Evolutionary conservation across 53 echinoderm and acorn worm species (phyloP).

Genomic region (Patiria pectinifera): DNA sequence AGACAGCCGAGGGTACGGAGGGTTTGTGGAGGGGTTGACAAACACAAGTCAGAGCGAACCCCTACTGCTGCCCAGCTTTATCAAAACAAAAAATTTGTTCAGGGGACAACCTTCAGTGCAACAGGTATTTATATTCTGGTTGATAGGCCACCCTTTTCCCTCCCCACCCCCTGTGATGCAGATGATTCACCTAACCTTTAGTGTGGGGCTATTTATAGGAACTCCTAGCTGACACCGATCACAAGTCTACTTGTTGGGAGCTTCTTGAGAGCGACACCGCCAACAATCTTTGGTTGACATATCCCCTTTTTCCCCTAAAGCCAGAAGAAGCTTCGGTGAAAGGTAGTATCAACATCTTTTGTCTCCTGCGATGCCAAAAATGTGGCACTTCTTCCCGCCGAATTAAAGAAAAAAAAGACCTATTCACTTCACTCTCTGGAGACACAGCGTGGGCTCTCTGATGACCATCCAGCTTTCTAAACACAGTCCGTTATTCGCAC

Average conservation of each 20-base stretch:
- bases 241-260: neutral
- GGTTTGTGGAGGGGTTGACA: no score
- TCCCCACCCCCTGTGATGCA: neutral
- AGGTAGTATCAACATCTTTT: constrained; percentile 7
- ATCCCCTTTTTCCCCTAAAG: neutral
- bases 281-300: neutral
- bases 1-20: no score
- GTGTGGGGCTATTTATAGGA: neutral
- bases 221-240: neutral
- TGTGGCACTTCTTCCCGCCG: neutral
- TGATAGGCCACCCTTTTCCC: neutral
- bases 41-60: no score
- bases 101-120: neutral
- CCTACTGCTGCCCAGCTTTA: neutral
- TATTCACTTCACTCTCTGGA: neutral
- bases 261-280: neutral
- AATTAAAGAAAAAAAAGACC: neutral
- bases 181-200: neutral
- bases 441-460: neutral
- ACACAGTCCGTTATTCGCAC: constrained; percentile 13
- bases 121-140: neutral
- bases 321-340: neutral
- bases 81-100: neutral
- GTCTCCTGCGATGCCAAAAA: constrained; percentile 19
- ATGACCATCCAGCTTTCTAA: neutral